Evolutionary conservation across 2,797 vertebrate genomes (phyloP).

Genomic region (Spheniscus humboldti): DNA sequence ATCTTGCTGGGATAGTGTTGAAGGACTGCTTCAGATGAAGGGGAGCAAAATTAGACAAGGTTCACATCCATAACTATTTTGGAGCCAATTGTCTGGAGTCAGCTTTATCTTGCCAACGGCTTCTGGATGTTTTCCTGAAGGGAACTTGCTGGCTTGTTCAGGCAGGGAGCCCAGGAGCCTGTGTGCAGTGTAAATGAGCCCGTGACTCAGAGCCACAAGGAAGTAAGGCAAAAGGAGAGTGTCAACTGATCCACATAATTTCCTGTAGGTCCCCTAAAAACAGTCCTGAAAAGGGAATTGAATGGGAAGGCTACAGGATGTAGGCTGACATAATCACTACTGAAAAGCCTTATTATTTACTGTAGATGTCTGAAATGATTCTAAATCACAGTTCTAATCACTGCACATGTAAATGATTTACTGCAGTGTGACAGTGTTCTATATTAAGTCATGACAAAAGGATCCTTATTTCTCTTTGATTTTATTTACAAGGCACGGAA

Average conservation of each 20-base stretch:
- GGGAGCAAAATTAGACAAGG: not conserved
- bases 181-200: not conserved
- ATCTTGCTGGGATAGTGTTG: not conserved
- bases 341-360: not conserved
- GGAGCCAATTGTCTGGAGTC: not conserved
- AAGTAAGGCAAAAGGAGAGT: not conserved
- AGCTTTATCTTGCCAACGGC: not conserved
- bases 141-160: not conserved
- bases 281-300: not conserved
- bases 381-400: conserved; percentile 19
- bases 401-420: not conserved
- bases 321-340: not conserved
- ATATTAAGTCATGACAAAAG: not conserved
- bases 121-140: not conserved
- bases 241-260: not conserved
- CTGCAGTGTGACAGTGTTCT: not conserved
- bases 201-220: not conserved
- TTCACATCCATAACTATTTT: not conserved
- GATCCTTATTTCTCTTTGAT: not conserved
- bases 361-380: not conserved
- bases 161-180: not conserved
- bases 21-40: not conserved
- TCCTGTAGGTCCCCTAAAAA: not conserved
- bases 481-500: not conserved
- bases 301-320: not conserved